phyloP scores from a whole-genome alignment of 2,888 invertebrate species.

The Alitta virens region DNA sequence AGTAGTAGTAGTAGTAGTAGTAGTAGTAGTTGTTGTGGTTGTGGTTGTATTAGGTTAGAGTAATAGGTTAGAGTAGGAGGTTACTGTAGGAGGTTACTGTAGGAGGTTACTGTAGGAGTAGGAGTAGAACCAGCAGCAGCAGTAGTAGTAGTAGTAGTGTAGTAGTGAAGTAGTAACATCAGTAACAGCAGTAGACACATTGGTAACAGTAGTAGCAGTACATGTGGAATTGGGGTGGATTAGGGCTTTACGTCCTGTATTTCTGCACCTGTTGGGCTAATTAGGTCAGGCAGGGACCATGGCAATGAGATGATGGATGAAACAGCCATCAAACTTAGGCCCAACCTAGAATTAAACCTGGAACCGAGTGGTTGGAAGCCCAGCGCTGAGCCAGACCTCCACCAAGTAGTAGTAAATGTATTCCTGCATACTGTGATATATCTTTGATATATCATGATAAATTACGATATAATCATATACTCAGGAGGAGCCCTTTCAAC shows the following conservation, averaged over 20 bases:
- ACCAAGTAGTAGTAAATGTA: neutral
- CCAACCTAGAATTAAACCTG: too few species aligned
- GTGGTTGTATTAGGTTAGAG: neutral
- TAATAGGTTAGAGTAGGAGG: neutral
- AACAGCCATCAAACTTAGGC: too few species aligned
- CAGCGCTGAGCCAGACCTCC: neutral
- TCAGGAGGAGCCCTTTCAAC: too few species aligned
- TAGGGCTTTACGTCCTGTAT: too few species aligned
- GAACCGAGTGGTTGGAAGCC: too few species aligned
- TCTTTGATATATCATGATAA: too few species aligned
- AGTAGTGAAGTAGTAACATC: conserved; percentile 19
- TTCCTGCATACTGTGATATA: neutral
- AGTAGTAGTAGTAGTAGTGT: too few species aligned
- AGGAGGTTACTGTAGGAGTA: neutral
- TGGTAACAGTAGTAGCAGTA: conserved; percentile 4
- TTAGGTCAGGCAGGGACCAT: too few species aligned
- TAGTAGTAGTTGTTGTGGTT: neutral
- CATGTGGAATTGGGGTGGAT: too few species aligned
- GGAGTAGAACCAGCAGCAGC: conserved; percentile 16
- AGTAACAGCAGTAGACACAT: conserved; percentile 11
- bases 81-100: neutral
- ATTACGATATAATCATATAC: too few species aligned
- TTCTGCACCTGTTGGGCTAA: too few species aligned
- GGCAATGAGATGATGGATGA: too few species aligned
- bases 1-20: neutral